These are phyloP conservation scores for Drosophila fulvimacula DNA, from an alignment of 2,888 invertebrate genomes.

Conservation along the genomic window DNA sequence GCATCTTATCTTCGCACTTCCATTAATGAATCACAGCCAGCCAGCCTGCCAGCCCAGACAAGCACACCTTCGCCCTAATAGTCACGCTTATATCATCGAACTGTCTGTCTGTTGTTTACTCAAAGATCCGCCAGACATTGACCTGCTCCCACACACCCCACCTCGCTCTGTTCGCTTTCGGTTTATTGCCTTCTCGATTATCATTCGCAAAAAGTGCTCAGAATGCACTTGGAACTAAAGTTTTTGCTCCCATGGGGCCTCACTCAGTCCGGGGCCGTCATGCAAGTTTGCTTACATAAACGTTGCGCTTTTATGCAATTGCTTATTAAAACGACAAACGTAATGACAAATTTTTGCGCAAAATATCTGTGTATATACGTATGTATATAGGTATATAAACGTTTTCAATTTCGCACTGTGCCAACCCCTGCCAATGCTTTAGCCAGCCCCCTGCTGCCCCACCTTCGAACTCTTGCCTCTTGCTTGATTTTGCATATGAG, in stretches of 20 bases:
- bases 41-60: slow-evolving; percentile 12
- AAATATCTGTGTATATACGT: slow-evolving; percentile 19
- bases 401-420: slow-evolving; percentile 69
- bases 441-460: not conserved
- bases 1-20: slow-evolving; percentile 38
- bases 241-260: slow-evolving; percentile 39
- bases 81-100: slow-evolving; percentile 49
- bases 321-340: slow-evolving; percentile 71
- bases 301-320: slow-evolving; percentile 56
- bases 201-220: slow-evolving; percentile 28
- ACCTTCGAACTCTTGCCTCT: slow-evolving; percentile 39
- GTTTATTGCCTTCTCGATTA: slow-evolving; percentile 39
- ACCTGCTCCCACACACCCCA: slow-evolving; percentile 9
- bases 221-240: slow-evolving; percentile 45
- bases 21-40: slow-evolving; percentile 40
- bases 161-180: not conserved
- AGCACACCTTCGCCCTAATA: slow-evolving; percentile 8
- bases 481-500: slow-evolving; percentile 41
- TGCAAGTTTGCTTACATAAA: slow-evolving; percentile 67
- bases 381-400: slow-evolving; percentile 45
- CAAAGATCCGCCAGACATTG: slow-evolving; percentile 48
- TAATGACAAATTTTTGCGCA: slow-evolving; percentile 67
- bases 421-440: not conserved
- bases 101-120: slow-evolving; percentile 17
- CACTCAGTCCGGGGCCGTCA: slow-evolving; percentile 24